Base-by-base conservation (phyloP, 2,113 vertebrate species). In the Chamaea fasciata region DNA sequence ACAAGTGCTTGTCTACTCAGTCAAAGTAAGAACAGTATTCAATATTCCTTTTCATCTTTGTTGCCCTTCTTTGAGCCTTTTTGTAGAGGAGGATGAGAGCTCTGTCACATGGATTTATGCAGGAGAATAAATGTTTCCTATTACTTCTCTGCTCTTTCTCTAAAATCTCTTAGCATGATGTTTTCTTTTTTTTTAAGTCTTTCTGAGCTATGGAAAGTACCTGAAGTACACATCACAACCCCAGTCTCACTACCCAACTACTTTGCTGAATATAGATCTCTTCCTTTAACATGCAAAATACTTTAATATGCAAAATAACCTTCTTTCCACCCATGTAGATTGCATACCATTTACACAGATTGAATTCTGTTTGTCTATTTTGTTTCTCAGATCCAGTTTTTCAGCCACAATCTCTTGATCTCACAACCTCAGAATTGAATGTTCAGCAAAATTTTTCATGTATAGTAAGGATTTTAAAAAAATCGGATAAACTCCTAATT, bases 51-150 rank as follows among this genome's bases (percentile, higher is more conserved):
- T 91, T 94, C n/a, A 56, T 80, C 33, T 83, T 83, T 41, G 11
- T 62, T 92, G 62, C 15, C 62, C 53, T 68, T 53, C 82, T 82
- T 53, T 80, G 39, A 85, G 71, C 21, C 27, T 73, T 85, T 88
- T 59, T 71, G 39, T 31, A 71, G 47, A 71, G 56, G 9, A 77
- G 10, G 10, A 64, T 42, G 41, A 68, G 46, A 94, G 37, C 37
- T 76, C 31, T 0, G 0, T 27, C 0, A 1, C 59, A 24, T 33
- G 15, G 62, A 44, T 64, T 88, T 85, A 78, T 7, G 1, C 30
- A 68, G 47, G 18, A 82, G 9, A 15, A 39, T 30, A 75, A 79
- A 52, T 35, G 44, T 60, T 85, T 90, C 62, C 26, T 56, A 2
- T 57, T 78, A 91, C 20, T 53, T 89, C 50, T 62, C 22, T 60